Conservation (phyloP, 2,888 invertebrate genomes). For the Plagiodera versicolora region DNA sequence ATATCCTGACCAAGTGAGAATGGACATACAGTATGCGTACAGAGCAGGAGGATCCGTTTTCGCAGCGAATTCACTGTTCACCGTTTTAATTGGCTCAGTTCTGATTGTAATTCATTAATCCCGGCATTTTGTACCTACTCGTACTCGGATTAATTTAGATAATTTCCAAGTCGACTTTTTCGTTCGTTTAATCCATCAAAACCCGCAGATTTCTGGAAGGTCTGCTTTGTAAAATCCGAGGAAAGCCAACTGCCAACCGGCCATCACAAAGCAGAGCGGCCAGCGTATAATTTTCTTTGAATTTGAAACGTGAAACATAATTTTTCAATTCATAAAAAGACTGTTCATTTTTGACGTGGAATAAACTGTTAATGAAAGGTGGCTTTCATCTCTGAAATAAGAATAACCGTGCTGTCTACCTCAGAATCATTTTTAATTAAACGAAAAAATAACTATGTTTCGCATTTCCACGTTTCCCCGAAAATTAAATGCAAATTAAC, state of each 20-base stretch:
- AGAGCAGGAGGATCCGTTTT: slow-evolving; percentile 33
- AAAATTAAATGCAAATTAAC: no score
- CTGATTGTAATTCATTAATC: slow-evolving; percentile 22
- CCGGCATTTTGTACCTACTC: neutral
- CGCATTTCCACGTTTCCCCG: no score
- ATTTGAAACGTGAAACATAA: no score
- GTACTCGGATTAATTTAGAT: slow-evolving; percentile 5
- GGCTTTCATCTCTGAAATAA: no score
- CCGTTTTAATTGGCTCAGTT: slow-evolving; percentile 24
- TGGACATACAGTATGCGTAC: slow-evolving; percentile 44
- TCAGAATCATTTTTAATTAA: no score
- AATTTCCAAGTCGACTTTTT: neutral
- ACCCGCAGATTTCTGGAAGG: neutral
- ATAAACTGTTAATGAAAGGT: no score
- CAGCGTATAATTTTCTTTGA: no score
- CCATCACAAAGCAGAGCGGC: neutral
- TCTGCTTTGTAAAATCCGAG: neutral
- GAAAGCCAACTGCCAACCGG: no score
- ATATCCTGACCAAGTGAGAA: slow-evolving; percentile 66
- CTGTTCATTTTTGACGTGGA: no score
- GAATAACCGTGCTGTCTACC: no score
- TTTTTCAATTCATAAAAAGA: no score
- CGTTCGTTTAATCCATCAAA: neutral
- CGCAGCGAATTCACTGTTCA: slow-evolving; percentile 22
- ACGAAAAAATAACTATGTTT: no score